Evolutionary conservation across 2,888 invertebrate genomes (phyloP).

Genomic region (Amiota communis): DNA sequence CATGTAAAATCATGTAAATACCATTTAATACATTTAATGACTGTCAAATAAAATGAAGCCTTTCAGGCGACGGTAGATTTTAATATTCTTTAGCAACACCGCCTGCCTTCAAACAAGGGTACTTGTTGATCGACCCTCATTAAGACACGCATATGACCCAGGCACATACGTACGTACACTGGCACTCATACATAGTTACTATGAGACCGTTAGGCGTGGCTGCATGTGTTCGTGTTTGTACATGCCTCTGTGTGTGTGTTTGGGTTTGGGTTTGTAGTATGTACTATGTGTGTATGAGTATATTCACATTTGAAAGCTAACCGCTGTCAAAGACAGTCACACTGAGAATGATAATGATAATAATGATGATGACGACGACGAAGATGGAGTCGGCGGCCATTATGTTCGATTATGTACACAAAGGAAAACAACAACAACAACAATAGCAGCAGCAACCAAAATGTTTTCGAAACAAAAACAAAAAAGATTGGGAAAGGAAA

Average conservation of each 20-base stretch:
- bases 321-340: conserved; percentile 25
- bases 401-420: conserved; percentile 20
- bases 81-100: too few relatives aligned
- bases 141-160: not conserved
- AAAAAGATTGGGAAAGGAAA: not conserved
- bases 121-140: not conserved
- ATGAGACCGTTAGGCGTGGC: not conserved
- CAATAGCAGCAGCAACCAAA: not conserved
- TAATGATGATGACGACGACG: too few relatives aligned
- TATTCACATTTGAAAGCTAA: conserved; percentile 2
- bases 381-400: not conserved
- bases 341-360: not conserved
- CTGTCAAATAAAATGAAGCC: too few relatives aligned
- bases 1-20: too few relatives aligned
- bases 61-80: too few relatives aligned
- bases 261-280: too few relatives aligned
- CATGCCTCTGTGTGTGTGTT: not conserved
- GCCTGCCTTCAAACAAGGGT: too few relatives aligned
- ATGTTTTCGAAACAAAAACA: not conserved
- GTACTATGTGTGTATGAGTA: not conserved
- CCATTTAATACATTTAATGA: too few relatives aligned
- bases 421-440: conserved; percentile 10
- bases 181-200: not conserved
- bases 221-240: not conserved
- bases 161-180: not conserved